Conservation (phyloP, 2,888 invertebrate species). For the Hydropsyche betteni region DNA sequence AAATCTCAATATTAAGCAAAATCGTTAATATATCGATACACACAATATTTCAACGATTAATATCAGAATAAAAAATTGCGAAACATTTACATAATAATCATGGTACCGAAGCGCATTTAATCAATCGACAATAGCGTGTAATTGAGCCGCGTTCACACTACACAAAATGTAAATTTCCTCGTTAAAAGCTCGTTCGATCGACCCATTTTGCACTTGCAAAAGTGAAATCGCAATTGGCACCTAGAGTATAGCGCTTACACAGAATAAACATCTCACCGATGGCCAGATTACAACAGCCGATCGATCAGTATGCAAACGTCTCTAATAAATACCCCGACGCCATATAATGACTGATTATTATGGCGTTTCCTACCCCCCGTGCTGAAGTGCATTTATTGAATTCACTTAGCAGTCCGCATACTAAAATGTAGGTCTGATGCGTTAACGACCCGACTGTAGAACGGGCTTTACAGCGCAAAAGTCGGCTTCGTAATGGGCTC, state of each 20-base stretch:
- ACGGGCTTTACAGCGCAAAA: background rate
- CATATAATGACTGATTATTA: constrained; percentile 34
- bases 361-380: constrained; percentile 19
- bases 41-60: no score
- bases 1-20: background rate
- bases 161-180: no score
- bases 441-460: background rate
- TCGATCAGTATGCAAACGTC: background rate
- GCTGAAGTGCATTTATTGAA: constrained; percentile 17
- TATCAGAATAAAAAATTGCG: no score
- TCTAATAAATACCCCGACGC: background rate
- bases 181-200: background rate
- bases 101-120: no score
- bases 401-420: constrained; percentile 31
- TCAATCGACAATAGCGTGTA: no score
- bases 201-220: background rate
- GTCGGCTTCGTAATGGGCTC: background rate
- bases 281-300: background rate
- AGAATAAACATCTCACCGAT: constrained; percentile 22
- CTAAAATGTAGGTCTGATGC: constrained; percentile 37
- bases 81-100: no score
- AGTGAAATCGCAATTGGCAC: constrained; percentile 10
- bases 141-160: no score
- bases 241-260: constrained; percentile 4
- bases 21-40: no score